Base-by-base conservation (phyloP, 2,888 invertebrate genomes). In the Alloplasta piceator region DNA sequence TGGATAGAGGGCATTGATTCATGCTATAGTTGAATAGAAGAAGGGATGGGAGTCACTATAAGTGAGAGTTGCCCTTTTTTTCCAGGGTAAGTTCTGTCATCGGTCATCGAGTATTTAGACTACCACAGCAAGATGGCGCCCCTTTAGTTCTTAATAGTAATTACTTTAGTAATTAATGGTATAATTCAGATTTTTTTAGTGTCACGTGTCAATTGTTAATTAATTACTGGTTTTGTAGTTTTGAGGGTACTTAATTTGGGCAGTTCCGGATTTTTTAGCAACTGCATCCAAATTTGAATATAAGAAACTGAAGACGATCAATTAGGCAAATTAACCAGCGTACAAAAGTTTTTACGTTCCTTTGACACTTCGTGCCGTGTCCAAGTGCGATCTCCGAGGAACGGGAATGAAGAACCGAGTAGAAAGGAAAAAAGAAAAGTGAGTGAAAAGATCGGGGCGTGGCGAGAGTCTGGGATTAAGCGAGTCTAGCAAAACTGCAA, bases 401-500 rank as follows among this genome's bases (percentile, higher is more conserved):
- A 16, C 64, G 5, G 6, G 52, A 26, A 12, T 14, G 6, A 67
- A 9, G 12, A 52, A 50, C 6, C 6, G 39, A 26, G 26, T 1
- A 46, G 14, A 6, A 50, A 9, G 5, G 26, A 7, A n/a, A 43
- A 39, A 12, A 66, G 26, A 55, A 76, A 68, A 55, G 70, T 71
- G 58, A 2, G 26, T 36, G 67, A 60, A 67, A 75, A 36, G 70
- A 12, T 5, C 55, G 79, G 84, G 84, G 84, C 82, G 84, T 85
- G 84, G 73, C 82, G 55, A 66, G 56, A 79, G 78, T 38, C 71
- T 43, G 12, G 41, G 55, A 82, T 76, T 78, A 81, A 83, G 56
- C 78, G 80, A 80, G 74, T 78, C 58, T 63, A 41, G 70, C 56
- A 46, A 81, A 61, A 80, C 46, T 72, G 55, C 61, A 61, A 60